phyloP scores from a whole-genome alignment of 1,140 invertebrate genomes.

The Lasaia peninsularis region DNA sequence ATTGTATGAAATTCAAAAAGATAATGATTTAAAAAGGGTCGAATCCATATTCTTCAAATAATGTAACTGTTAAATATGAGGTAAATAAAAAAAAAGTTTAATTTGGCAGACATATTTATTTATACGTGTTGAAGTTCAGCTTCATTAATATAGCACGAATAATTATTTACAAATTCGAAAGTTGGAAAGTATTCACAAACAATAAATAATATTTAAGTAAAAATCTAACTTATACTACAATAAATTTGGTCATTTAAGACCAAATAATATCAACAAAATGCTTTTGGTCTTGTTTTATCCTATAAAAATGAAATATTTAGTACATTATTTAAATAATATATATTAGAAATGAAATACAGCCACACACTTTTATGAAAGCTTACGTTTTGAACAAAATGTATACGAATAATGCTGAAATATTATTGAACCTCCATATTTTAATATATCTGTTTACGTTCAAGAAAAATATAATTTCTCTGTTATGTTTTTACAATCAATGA shows the following conservation, averaged over 20 bases:
- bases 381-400: conserved; percentile 26
- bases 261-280: conserved; percentile 49
- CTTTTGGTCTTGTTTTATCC: conserved; percentile 52
- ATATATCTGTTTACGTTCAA: conserved; percentile 56
- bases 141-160: conserved; percentile 66
- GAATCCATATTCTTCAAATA: no score
- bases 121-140: conserved; percentile 72
- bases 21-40: no score
- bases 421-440: conserved; percentile 46
- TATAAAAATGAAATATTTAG: conserved; percentile 53
- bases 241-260: conserved; percentile 63
- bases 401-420: conserved; percentile 32
- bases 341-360: conserved; percentile 7
- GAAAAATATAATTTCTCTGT: conserved; percentile 74
- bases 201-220: conserved; percentile 63
- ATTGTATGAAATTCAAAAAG: no score
- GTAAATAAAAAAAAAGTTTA: conserved; percentile 48
- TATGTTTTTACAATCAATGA: conserved; percentile 66
- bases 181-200: conserved; percentile 63
- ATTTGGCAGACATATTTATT: conserved; percentile 77
- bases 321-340: conserved; percentile 47
- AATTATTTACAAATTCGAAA: conserved; percentile 69
- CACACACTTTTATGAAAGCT: conserved; percentile 13
- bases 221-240: conserved; percentile 52
- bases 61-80: background rate